Evolutionary conservation across 92 coral and sea anemone species (phyloP).

Genomic region (Parazoanthus swiftii): DNA sequence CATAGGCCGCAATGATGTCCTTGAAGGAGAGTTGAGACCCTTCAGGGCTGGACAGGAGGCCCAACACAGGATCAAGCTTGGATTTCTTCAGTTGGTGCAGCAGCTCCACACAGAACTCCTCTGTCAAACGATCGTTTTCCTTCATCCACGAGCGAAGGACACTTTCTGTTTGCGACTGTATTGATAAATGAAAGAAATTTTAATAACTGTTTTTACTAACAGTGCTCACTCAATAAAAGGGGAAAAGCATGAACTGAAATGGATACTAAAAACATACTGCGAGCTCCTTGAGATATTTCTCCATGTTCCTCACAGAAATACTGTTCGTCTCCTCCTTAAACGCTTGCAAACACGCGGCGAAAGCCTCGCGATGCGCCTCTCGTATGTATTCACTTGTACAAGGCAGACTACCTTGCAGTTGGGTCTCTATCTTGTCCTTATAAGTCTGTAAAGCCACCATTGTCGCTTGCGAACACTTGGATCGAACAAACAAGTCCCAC

Average conservation of each 20-base stretch:
- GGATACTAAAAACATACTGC: conserved; percentile 55
- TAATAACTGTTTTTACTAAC: conserved; percentile 26
- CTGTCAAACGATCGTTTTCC: conserved; percentile 56
- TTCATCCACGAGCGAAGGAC: conserved; percentile 47
- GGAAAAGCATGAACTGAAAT: neutral
- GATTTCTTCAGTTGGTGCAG: conserved; percentile 48
- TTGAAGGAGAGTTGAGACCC: conserved; percentile 57
- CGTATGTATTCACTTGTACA: conserved; percentile 64
- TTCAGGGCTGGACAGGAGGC: conserved; percentile 48
- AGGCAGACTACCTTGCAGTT: conserved; percentile 55
- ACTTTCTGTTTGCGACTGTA: conserved; percentile 47
- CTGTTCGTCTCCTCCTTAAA: conserved; percentile 58
- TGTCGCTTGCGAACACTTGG: conserved; percentile 64
- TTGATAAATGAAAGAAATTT: neutral
- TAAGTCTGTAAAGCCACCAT: conserved; percentile 43
- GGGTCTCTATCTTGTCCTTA: conserved; percentile 53
- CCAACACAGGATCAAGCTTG: conserved; percentile 56
- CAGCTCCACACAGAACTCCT: conserved; percentile 46
- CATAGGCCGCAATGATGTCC: conserved; percentile 62
- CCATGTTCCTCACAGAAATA: conserved; percentile 52
- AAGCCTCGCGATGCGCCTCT: conserved; percentile 52
- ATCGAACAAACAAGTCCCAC: conserved; percentile 75
- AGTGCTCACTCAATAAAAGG: conserved; percentile 10
- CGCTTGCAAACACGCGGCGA: conserved; percentile 48
- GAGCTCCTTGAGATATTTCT: conserved; percentile 61